Evolutionary conservation across 2,888 invertebrate species (phyloP).

Genomic region (Athetis lepigone): DNA sequence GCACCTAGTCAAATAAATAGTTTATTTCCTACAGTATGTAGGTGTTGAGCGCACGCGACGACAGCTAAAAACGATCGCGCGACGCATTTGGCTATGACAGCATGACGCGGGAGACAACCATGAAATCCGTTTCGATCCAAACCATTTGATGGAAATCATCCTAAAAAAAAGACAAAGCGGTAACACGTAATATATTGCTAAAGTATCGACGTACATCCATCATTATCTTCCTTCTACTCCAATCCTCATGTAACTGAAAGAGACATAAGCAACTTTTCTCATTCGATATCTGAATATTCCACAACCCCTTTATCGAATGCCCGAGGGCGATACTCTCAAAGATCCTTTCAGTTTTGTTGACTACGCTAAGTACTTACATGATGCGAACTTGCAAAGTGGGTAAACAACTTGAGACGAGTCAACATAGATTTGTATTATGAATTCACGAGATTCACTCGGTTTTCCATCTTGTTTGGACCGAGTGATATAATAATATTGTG

Average conservation of each 20-base stretch:
- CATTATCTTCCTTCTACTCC: background rate
- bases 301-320: conserved; percentile 1
- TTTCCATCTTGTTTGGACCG: conserved; percentile 19
- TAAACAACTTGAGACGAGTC: conserved; percentile 39
- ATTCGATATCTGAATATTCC: conserved; percentile 4
- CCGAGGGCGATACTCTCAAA: conserved; percentile 20
- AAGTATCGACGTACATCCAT: conserved; percentile 4
- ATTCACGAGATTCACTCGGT: conserved; percentile 34
- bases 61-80: no score
- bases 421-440: conserved; percentile 33
- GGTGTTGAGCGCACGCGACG: no score
- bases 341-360: conserved; percentile 26
- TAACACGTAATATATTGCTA: background rate
- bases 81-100: no score
- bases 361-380: conserved; percentile 17
- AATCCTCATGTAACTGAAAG: conserved; percentile 2
- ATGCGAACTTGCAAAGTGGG: conserved; percentile 4
- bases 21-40: no score
- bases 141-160: conserved; percentile 4
- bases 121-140: no score
- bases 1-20: no score
- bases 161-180: conserved; percentile 19
- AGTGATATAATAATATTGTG: conserved; percentile 12
- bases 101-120: no score
- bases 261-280: conserved; percentile 14